Evolutionary conservation across 2,113 vertebrate genomes (phyloP).

Genomic region (Cisticola juncidis): DNA sequence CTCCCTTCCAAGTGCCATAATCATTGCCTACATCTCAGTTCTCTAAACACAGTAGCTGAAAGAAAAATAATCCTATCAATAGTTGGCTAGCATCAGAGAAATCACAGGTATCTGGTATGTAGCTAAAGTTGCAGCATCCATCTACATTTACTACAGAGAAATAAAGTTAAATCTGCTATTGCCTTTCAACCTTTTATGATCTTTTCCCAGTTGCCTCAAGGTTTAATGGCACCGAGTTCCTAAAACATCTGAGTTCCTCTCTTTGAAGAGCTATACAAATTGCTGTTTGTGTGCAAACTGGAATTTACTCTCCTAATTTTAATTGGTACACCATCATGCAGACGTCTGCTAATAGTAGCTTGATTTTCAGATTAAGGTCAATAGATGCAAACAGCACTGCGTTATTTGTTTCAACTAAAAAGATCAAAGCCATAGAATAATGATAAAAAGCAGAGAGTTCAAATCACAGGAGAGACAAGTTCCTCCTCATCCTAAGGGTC

Average conservation of each 20-base stretch:
- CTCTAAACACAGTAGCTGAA: background rate
- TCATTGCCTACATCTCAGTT: background rate
- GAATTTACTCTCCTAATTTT: conserved; percentile 74
- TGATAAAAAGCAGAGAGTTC: conserved; percentile 61
- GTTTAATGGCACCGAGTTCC: conserved; percentile 47
- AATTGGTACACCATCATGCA: conserved; percentile 68
- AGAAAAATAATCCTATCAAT: background rate
- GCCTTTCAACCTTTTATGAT: background rate
- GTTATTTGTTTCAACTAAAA: conserved; percentile 69
- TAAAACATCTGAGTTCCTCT: conserved; percentile 38
- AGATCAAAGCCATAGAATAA: conserved; percentile 56
- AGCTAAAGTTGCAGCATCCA: background rate
- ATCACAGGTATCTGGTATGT: background rate
- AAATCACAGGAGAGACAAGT: conserved; percentile 29
- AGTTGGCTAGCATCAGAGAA: background rate
- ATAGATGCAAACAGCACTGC: conserved; percentile 52
- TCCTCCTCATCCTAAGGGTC: conserved; percentile 45
- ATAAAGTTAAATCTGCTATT: background rate
- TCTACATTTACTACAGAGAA: background rate
- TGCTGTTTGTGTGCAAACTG: conserved; percentile 66
- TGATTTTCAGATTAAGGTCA: conserved; percentile 74
- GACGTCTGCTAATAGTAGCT: conserved; percentile 46
- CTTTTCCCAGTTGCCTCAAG: conserved; percentile 13
- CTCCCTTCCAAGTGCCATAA: background rate
- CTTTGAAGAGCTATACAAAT: conserved; percentile 62